Base-by-base conservation (phyloP, 2,113 vertebrate species). In the Aleadryas rufinucha region DNA sequence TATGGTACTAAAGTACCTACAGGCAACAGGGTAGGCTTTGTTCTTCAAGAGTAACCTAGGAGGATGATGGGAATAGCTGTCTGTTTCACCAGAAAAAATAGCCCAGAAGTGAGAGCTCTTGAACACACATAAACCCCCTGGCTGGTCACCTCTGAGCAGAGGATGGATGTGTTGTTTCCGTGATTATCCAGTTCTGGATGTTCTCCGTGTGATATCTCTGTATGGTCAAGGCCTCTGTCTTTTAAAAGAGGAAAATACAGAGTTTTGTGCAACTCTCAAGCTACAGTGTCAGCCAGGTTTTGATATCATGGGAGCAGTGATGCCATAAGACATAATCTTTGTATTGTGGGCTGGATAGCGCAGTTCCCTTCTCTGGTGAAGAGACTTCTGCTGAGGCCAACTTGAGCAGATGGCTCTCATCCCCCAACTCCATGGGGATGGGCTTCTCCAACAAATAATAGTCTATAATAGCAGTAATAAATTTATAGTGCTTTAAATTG, bases 371-470 rank as follows among this genome's bases (percentile, higher is more conserved):
- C 42, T 60, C 27, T 69, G 61, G 11, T 76, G 54, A 53, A 85
- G 56, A 33, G 80, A 17, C 11, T 87, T 93, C 68, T 79, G 63
- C 52, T 42, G 39, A 83, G 61, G 49, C 54, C 57, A 80, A 2
- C 4, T 18, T 0, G 4, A 75, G 30, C 0, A 4, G 2, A 1
- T 44, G 33, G 6, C 1, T 2, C 7, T 77, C 24, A 30, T 53
- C 6, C 52, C 44, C 22, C 22, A 76, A 0, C 3, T 52, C 35
- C 12, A 7, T 57, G 24, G 9, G 52, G 15, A 54, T 53, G 35
- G 23, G 23, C 12, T 94, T 74, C 28, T 83, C 41, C 42, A 65
- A 17, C 16, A 65, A 50, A 31, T 30, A 65, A 41, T n/a, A 23
- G 7, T 65, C 15, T 41, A 71, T 35, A 74, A 66, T 13, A 59